A percentile compares a stretch with the other conserved stretches of the same genome.
Evolutionary conservation across 2,113 vertebrate species (phyloP).

Genomic region (Mixornis gularis): DNA sequence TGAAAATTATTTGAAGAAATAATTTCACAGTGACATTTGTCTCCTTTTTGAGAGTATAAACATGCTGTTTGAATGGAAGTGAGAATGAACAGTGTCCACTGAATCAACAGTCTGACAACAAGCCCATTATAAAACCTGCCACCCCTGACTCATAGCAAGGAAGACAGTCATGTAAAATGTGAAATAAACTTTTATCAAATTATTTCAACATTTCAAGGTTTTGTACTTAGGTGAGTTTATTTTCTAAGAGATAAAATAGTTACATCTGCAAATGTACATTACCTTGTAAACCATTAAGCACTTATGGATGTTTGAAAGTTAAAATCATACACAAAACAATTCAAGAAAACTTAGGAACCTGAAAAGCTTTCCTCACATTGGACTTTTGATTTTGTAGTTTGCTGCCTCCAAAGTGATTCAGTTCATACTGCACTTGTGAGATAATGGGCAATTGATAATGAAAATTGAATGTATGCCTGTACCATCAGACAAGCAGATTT

Average conservation of each 20-base stretch:
- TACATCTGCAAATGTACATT: conserved; percentile 17
- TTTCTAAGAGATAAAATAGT: conserved; percentile 56
- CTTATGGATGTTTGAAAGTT: conserved; percentile 49
- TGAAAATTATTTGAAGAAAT: not conserved
- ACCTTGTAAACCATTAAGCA: conserved; percentile 58
- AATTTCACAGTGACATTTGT: not conserved
- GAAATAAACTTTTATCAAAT: not conserved
- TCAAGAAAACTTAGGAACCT: not conserved
- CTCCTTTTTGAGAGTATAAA: not conserved
- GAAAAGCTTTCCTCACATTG: not conserved
- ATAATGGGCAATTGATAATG: not conserved
- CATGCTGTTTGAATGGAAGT: not conserved
- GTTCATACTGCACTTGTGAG: conserved; percentile 35
- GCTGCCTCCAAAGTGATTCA: conserved; percentile 40
- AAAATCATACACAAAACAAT: conserved; percentile 6
- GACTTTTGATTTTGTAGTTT: not conserved
- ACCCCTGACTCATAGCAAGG: not conserved
- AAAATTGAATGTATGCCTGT: not conserved
- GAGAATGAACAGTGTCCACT: not conserved
- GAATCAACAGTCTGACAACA: not conserved
- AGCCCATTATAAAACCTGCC: not conserved
- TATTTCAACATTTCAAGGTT: not conserved
- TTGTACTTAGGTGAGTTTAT: conserved; percentile 59
- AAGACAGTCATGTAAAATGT: not conserved
- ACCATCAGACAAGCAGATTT: not conserved